Conservation (phyloP, 2,113 vertebrate species). For the Syrmaticus mikado region DNA sequence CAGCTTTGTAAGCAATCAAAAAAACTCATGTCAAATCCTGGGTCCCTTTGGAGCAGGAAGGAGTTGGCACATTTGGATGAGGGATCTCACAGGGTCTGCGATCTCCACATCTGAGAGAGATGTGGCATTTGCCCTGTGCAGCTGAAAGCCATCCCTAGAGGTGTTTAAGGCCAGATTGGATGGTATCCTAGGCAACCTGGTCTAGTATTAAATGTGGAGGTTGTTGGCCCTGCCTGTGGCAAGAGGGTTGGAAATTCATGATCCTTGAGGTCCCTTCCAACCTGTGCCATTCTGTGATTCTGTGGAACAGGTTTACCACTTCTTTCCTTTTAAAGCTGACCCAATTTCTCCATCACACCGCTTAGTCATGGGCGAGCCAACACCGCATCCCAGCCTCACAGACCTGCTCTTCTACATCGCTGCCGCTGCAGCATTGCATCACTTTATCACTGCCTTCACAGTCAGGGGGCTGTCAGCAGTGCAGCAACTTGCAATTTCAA, state of each 20-base stretch:
- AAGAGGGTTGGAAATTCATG: too few relatives aligned
- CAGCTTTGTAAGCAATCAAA: not conserved
- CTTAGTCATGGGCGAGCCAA: not conserved
- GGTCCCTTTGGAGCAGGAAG: not conserved
- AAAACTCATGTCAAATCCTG: not conserved
- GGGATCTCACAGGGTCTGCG: not conserved
- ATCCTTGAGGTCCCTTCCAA: too few relatives aligned
- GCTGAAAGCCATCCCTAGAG: not conserved
- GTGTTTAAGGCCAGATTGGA: too few relatives aligned
- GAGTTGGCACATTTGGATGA: not conserved
- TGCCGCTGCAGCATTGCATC: not conserved
- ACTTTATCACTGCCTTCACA: not conserved
- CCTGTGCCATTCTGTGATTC: too few relatives aligned
- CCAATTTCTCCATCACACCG: not conserved
- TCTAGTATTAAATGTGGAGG: too few relatives aligned
- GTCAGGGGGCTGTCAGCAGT: not conserved
- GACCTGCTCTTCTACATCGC: not conserved
- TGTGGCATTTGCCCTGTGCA: not conserved
- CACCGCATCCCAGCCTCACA: fast-evolving
- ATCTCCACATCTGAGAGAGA: not conserved
- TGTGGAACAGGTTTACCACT: not conserved
- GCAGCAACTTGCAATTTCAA: not conserved
- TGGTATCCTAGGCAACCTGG: too few relatives aligned
- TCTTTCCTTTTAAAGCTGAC: not conserved
- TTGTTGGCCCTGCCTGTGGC: too few relatives aligned